phyloP scores from a whole-genome alignment of 2,888 invertebrate species.

The Anaspis maculata region DNA sequence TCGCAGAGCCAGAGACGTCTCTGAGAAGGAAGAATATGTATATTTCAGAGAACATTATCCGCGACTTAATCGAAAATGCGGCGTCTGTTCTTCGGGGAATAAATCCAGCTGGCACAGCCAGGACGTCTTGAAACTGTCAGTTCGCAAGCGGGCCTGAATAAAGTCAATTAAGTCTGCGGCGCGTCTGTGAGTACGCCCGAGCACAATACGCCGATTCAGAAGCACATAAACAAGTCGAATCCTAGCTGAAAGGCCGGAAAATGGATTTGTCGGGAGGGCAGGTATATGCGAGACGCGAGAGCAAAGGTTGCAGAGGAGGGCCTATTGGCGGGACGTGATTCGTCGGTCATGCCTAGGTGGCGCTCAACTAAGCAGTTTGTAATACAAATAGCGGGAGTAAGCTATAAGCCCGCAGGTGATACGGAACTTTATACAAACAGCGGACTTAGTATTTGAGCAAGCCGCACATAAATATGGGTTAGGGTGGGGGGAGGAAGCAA shows the following conservation, averaged over 20 bases:
- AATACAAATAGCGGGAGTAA: conserved; percentile 22
- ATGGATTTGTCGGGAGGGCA: conserved; percentile 10
- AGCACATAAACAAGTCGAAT: conserved; percentile 11
- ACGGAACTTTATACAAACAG: conserved; percentile 23
- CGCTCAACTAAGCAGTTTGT: conserved; percentile 21
- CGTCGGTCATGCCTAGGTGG: conserved; percentile 6
- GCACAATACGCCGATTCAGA: no score
- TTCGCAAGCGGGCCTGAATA: no score
- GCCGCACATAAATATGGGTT: conserved; percentile 21
- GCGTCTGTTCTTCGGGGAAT: no score
- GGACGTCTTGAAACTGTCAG: no score
- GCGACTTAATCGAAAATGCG: no score
- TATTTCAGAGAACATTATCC: no score
- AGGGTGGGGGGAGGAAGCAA: no score
- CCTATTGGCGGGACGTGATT: conserved; percentile 5
- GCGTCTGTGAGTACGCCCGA: conserved; percentile 5
- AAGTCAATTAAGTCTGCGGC: conserved; percentile 11
- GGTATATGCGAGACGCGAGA: no score
- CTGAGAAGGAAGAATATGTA: no score
- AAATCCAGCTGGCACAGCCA: no score
- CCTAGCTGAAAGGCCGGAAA: conserved; percentile 11
- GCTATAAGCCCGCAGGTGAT: conserved; percentile 19
- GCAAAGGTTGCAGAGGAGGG: no score
- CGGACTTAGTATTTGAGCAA: conserved; percentile 20
- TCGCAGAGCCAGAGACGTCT: no score